These are phyloP conservation scores for Desoria tigrina DNA, from an alignment of 2,888 invertebrate species.

Conservation along the genomic window DNA sequence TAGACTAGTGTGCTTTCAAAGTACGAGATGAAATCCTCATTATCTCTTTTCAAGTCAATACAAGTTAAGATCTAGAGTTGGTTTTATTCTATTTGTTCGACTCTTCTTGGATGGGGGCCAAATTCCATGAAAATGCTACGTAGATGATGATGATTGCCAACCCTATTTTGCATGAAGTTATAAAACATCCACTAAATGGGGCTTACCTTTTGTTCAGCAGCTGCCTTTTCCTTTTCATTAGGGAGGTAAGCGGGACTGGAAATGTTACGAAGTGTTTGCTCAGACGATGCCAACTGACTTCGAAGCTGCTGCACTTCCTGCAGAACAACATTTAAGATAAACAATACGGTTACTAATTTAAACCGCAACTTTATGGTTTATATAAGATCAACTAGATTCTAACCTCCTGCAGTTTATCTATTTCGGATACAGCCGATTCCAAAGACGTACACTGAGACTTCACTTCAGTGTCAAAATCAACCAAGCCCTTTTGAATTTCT, in stretches of 20 bases:
- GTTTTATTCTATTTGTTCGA: too few species aligned
- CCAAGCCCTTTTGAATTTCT: slow-evolving; percentile 70
- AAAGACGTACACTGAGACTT: slow-evolving; percentile 68
- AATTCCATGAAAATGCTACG: background rate
- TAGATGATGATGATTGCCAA: slow-evolving; percentile 6
- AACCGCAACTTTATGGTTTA: too few species aligned
- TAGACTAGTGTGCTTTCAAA: too few species aligned
- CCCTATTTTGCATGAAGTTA: background rate
- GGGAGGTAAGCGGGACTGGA: slow-evolving; percentile 81
- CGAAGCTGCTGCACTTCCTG: slow-evolving; percentile 80
- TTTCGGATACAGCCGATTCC: slow-evolving; percentile 74
- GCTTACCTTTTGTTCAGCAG: slow-evolving; percentile 86
- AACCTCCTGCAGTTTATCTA: slow-evolving; percentile 80
- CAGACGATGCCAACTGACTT: slow-evolving; percentile 80
- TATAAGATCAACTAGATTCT: slow-evolving; percentile 16
- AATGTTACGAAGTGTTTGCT: slow-evolving; percentile 80
- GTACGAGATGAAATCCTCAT: too few species aligned
- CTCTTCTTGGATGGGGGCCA: slow-evolving; percentile 3
- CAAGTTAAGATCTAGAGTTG: background rate
- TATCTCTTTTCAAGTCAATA: too few species aligned
- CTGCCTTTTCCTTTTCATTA: slow-evolving; percentile 77
- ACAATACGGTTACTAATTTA: too few species aligned
- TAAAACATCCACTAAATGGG: background rate
- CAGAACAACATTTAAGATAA: background rate
- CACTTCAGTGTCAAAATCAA: slow-evolving; percentile 65